These are phyloP conservation scores for Danio choprae DNA, from an alignment of 2,797 vertebrate genomes.

Conservation along the genomic window DNA sequence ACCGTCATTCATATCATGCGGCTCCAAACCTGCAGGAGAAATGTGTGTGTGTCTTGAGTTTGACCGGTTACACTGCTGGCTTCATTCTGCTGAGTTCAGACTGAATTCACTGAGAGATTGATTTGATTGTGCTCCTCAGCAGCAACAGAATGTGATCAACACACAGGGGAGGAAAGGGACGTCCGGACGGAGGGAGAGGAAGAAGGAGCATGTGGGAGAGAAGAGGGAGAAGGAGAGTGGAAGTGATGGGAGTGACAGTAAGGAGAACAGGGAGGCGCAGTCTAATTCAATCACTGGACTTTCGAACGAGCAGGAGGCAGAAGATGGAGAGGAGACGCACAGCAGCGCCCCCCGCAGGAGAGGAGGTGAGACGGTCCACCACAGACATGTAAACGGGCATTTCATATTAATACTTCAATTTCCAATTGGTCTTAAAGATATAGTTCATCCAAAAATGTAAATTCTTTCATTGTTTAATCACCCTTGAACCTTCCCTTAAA, in stretches of 20 bases:
- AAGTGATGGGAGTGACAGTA: slow-evolving; percentile 77
- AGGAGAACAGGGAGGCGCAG: slow-evolving; percentile 81
- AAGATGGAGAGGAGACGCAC: slow-evolving; percentile 73
- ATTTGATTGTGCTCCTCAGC: slow-evolving; percentile 57
- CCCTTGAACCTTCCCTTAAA: too few relatives aligned
- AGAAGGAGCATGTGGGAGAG: slow-evolving; percentile 79
- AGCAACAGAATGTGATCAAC: slow-evolving; percentile 82
- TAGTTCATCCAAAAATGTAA: too few relatives aligned
- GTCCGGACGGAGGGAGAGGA: slow-evolving; percentile 80
- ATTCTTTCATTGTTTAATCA: too few relatives aligned
- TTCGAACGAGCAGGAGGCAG: slow-evolving; percentile 70
- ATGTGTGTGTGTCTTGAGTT: neutral
- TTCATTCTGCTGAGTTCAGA: neutral
- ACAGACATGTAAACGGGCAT: neutral
- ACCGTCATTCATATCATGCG: neutral
- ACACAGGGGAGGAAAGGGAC: slow-evolving; percentile 81
- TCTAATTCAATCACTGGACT: slow-evolving; percentile 76
- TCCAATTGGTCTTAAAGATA: too few relatives aligned
- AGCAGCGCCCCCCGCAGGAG: slow-evolving; percentile 82
- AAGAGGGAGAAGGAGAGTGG: slow-evolving; percentile 74
- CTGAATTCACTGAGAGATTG: slow-evolving; percentile 8
- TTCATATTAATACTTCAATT: too few relatives aligned
- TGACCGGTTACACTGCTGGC: neutral
- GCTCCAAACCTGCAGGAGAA: neutral
- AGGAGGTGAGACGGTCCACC: slow-evolving; percentile 76